phyloP scores from a whole-genome alignment of 2,113 vertebrate species.

The Sapajus apella region DNA sequence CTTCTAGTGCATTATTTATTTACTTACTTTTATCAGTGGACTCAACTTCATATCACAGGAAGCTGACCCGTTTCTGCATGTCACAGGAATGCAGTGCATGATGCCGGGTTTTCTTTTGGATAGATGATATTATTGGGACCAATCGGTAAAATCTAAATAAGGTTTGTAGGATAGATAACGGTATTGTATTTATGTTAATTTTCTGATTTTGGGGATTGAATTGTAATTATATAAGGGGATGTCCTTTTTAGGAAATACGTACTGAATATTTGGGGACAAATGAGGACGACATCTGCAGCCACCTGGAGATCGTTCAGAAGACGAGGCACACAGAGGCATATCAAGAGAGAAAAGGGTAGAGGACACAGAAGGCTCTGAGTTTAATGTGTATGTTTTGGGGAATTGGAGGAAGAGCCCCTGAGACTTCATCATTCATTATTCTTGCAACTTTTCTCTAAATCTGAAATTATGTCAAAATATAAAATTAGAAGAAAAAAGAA shows the following conservation, averaged over 20 bases:
- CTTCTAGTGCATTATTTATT: too few species aligned
- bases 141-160: background rate
- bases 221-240: background rate
- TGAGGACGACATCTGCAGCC: accelerated
- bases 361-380: background rate
- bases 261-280: background rate
- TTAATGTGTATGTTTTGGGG: background rate
- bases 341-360: background rate
- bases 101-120: background rate
- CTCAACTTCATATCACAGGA: too few species aligned
- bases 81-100: accelerated
- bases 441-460: background rate
- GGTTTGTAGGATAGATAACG: too few species aligned
- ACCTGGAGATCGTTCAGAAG: background rate
- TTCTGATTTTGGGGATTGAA: background rate
- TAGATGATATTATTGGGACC: background rate
- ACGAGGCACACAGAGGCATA: accelerated
- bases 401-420: background rate
- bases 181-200: background rate
- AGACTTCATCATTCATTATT: background rate
- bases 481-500: background rate
- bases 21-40: too few species aligned
- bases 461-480: background rate
- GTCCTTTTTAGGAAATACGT: background rate
- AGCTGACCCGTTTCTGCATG: too few species aligned